Percentiles rank a stretch among this genome's conserved stretches.
phyloP scores from a whole-genome alignment of 2,797 vertebrate genomes.

The Gephyroberyx darwinii region DNA sequence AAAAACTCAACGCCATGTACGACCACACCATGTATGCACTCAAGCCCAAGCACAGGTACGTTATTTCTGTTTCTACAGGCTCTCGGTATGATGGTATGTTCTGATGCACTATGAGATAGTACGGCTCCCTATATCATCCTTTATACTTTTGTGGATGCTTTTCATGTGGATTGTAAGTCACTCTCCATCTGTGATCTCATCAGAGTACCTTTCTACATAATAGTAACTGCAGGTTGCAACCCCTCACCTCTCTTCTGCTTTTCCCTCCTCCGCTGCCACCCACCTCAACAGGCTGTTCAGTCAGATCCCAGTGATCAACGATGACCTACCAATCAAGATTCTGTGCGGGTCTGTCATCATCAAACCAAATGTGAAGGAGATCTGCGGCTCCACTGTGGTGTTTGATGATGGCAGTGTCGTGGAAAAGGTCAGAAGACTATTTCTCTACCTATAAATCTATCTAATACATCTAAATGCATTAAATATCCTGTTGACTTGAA shows the following conservation, averaged over 20 bases:
- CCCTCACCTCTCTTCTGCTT: too few relatives aligned
- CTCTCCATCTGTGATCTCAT: too few relatives aligned
- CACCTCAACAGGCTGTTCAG: slow-evolving; percentile 70
- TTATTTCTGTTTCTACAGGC: background rate
- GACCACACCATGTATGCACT: slow-evolving; percentile 84
- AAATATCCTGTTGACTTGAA: background rate
- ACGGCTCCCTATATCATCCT: too few relatives aligned
- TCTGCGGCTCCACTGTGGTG: slow-evolving; percentile 75
- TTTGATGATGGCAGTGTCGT: slow-evolving; percentile 79
- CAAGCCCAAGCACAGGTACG: slow-evolving; percentile 88
- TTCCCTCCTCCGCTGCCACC: background rate
- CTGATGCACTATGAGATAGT: too few relatives aligned
- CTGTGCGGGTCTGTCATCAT: slow-evolving; percentile 74
- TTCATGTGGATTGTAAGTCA: too few relatives aligned
- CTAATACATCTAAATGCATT: background rate
- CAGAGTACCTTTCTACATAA: too few relatives aligned
- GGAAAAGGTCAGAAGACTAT: slow-evolving; percentile 65
- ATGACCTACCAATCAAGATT: slow-evolving; percentile 81
- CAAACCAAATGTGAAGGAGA: slow-evolving; percentile 79
- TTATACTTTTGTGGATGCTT: too few relatives aligned
- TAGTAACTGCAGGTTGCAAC: too few relatives aligned
- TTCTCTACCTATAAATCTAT: background rate
- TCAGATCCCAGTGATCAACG: slow-evolving; percentile 79
- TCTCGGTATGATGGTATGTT: background rate
- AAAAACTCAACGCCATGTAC: slow-evolving; percentile 76